Evolutionary conservation across 2,797 vertebrate genomes (phyloP).

Genomic region (Sciurus vulgaris): DNA sequence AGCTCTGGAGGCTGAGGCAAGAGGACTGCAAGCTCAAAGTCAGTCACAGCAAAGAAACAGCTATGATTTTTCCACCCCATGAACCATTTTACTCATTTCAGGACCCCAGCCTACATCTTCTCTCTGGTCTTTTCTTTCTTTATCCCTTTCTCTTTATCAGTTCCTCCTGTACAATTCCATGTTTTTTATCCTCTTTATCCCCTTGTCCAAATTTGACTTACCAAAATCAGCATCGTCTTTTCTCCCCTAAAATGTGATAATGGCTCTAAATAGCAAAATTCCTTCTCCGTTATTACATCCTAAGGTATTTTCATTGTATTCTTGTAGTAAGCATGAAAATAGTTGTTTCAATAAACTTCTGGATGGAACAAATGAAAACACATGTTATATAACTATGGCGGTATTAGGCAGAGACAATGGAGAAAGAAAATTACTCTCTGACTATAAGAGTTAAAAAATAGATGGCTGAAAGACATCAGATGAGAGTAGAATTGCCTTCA

Average conservation of each 20-base stretch:
- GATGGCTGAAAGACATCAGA: not conserved
- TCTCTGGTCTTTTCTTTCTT: not conserved
- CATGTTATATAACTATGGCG: not conserved
- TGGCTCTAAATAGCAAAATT: not conserved
- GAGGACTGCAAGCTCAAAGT: too few relatives aligned
- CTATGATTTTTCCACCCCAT: not conserved
- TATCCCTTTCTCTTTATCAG: not conserved
- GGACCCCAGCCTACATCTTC: not conserved
- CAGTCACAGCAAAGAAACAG: not conserved
- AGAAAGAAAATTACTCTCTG: not conserved
- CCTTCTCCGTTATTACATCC: not conserved
- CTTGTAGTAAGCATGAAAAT: constrained; percentile 10
- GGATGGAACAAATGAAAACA: not conserved
- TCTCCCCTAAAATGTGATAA: not conserved
- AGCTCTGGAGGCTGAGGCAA: too few relatives aligned
- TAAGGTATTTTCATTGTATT: not conserved
- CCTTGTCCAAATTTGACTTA: constrained; percentile 17
- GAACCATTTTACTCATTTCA: not conserved
- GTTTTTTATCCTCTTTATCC: not conserved
- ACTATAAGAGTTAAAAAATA: constrained; percentile 9
- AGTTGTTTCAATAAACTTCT: not conserved
- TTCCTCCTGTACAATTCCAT: not conserved
- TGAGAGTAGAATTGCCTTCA: not conserved
- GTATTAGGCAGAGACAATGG: not conserved
- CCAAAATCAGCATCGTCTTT: not conserved